phyloP scores from a whole-genome alignment of 2,113 vertebrate genomes.

The Leptocoma aspasia region DNA sequence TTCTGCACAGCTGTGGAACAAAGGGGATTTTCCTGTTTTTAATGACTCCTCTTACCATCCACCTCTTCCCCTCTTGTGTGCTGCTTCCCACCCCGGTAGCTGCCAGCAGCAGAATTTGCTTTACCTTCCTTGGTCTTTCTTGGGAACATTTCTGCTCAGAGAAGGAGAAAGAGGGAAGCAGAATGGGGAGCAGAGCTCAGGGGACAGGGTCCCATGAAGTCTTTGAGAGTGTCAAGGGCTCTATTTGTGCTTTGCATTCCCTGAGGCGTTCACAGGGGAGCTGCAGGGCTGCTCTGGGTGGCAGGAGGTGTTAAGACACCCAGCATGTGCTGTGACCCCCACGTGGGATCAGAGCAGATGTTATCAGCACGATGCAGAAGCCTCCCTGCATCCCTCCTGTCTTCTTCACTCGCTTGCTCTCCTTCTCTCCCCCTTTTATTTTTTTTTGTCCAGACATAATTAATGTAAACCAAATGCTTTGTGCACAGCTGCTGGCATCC shows the following conservation, averaged over 20 bases:
- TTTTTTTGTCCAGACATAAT: not conserved
- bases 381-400: not conserved
- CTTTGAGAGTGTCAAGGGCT: not conserved
- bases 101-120: not conserved
- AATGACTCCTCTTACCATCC: not conserved
- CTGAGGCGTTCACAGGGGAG: not conserved
- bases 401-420: not conserved
- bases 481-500: constrained; percentile 35
- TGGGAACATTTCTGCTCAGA: not conserved
- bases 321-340: not conserved
- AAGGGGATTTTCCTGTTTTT: not conserved
- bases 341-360: not conserved
- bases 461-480: constrained; percentile 25
- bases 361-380: not conserved
- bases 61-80: not conserved
- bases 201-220: not conserved
- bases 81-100: not conserved
- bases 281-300: not conserved
- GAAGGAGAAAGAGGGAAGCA: not conserved
- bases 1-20: not conserved
- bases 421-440: not conserved
- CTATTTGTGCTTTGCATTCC: not conserved
- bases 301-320: not conserved
- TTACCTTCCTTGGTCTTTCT: not conserved
- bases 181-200: rapidly evolving